Evolutionary conservation across 2,888 invertebrate genomes (phyloP).

Genomic region (Stenoptilia bipunctidactyla): DNA sequence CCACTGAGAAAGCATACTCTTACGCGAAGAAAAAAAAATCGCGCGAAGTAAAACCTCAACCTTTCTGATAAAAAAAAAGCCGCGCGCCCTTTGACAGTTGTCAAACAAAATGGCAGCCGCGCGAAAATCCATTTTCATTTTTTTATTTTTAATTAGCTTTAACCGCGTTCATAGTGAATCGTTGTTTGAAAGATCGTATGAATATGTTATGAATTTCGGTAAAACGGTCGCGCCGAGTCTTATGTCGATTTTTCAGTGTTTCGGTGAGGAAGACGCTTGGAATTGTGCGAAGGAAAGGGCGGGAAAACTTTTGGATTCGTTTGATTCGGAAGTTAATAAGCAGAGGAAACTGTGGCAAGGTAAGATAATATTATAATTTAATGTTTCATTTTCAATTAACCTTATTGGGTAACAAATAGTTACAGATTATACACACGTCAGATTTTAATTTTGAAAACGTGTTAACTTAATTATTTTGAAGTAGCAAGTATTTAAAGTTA

Average conservation of each 20-base stretch:
- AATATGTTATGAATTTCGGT: constrained; percentile 49
- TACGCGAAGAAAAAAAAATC: constrained; percentile 13
- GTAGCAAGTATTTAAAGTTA: too few species aligned
- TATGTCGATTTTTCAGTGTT: constrained; percentile 65
- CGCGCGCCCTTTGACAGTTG: constrained; percentile 2
- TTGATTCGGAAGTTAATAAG: constrained; percentile 42
- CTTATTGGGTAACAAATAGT: too few species aligned
- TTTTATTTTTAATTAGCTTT: constrained; percentile 23
- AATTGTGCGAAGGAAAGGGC: constrained; percentile 67
- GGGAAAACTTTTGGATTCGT: constrained; percentile 57
- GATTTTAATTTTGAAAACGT: too few species aligned
- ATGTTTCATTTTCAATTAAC: too few species aligned
- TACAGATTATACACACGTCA: too few species aligned
- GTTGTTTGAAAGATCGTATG: constrained; percentile 45
- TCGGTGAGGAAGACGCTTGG: constrained; percentile 61
- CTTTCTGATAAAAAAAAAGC: neutral
- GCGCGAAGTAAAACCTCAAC: constrained; percentile 17
- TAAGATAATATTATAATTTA: too few species aligned
- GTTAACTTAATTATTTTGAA: too few species aligned
- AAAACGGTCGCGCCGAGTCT: constrained; percentile 62
- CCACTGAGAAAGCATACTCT: too few species aligned
- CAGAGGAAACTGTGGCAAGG: constrained; percentile 54
- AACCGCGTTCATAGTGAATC: constrained; percentile 38
- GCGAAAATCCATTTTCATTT: constrained; percentile 24
- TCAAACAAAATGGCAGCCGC: constrained; percentile 33